phyloP scores from a whole-genome alignment of 30 jellyfish, hydroid and myxozoan genomes.

The Cassiopea andromeda region DNA sequence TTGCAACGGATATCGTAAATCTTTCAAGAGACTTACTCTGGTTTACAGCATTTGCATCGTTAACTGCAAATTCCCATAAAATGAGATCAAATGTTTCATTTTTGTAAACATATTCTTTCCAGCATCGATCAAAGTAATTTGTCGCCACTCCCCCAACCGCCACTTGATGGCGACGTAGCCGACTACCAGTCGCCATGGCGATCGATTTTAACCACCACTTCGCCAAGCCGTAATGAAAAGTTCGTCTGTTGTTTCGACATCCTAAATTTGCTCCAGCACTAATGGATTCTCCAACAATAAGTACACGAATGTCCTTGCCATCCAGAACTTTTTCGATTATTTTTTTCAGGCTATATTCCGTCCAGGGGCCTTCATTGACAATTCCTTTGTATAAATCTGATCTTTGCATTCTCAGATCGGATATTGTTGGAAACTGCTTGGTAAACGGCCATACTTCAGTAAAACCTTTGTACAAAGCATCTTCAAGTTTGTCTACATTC shows the following conservation, averaged over 20 bases:
- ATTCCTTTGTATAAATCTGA: slow-evolving; percentile 72
- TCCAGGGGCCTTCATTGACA: slow-evolving; percentile 73
- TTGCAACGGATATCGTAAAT: slow-evolving; percentile 68
- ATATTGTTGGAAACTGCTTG: slow-evolving; percentile 40
- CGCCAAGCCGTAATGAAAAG: slow-evolving; percentile 82
- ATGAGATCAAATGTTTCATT: slow-evolving; percentile 83
- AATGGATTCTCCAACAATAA: slow-evolving; percentile 85
- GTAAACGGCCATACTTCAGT: slow-evolving; percentile 83
- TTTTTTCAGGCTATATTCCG: slow-evolving; percentile 63
- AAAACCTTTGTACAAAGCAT: slow-evolving; percentile 56
- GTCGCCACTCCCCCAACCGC: slow-evolving; percentile 98
- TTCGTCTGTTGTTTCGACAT: slow-evolving; percentile 67
- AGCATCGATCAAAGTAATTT: slow-evolving; percentile 81
- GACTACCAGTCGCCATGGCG: slow-evolving; percentile 79
- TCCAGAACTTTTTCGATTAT: slow-evolving; percentile 65
- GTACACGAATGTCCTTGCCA: slow-evolving; percentile 59
- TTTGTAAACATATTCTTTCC: slow-evolving; percentile 82
- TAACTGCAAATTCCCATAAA: slow-evolving; percentile 91
- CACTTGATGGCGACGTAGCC: slow-evolving; percentile 70
- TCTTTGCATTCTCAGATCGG: slow-evolving; percentile 56
- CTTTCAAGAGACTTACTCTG: slow-evolving; percentile 65
- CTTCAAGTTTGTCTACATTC: slow-evolving; percentile 31
- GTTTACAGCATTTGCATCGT: slow-evolving; percentile 70
- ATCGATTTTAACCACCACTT: slow-evolving; percentile 91
- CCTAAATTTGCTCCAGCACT: slow-evolving; percentile 97